These are phyloP conservation scores for Alloscopus bannaensis DNA, from an alignment of 2,888 invertebrate genomes.

Conservation along the genomic window DNA sequence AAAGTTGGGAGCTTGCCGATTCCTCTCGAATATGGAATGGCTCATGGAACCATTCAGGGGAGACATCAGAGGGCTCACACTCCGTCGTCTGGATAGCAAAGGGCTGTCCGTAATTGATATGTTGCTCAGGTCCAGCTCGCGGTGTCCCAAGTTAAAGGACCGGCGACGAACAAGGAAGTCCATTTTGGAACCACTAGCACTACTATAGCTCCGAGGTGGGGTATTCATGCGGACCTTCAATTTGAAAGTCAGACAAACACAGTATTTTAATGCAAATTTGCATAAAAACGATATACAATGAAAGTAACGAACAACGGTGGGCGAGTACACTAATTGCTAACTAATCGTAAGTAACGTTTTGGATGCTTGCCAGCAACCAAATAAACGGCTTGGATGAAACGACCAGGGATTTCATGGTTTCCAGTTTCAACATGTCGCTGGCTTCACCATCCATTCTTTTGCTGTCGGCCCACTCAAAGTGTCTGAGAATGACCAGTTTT, in stretches of 20 bases:
- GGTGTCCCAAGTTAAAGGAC: constrained; percentile 64
- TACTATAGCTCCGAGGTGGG: constrained; percentile 45
- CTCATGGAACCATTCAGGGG: constrained; percentile 66
- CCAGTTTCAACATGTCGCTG: no score
- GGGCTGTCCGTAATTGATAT: constrained; percentile 66
- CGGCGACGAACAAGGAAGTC: constrained; percentile 68
- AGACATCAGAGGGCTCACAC: constrained; percentile 70
- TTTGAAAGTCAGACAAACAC: not conserved
- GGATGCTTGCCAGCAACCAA: no score
- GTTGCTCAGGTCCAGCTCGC: constrained; percentile 60
- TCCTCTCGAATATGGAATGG: constrained; percentile 68
- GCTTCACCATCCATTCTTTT: no score
- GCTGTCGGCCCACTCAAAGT: not conserved
- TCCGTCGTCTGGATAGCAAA: constrained; percentile 68
- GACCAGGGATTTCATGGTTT: no score
- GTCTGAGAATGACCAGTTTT: not conserved
- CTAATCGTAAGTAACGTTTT: no score
- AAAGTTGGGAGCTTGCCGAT: constrained; percentile 70
- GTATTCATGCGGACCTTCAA: constrained; percentile 44
- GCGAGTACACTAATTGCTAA: no score
- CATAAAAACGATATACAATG: no score
- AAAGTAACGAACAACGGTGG: no score
- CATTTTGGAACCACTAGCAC: constrained; percentile 46
- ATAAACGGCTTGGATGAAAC: no score
- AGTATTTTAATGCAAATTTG: not conserved